Evolutionary conservation across 2,113 vertebrate species (phyloP).

Genomic region (Alaudala cheleensis): DNA sequence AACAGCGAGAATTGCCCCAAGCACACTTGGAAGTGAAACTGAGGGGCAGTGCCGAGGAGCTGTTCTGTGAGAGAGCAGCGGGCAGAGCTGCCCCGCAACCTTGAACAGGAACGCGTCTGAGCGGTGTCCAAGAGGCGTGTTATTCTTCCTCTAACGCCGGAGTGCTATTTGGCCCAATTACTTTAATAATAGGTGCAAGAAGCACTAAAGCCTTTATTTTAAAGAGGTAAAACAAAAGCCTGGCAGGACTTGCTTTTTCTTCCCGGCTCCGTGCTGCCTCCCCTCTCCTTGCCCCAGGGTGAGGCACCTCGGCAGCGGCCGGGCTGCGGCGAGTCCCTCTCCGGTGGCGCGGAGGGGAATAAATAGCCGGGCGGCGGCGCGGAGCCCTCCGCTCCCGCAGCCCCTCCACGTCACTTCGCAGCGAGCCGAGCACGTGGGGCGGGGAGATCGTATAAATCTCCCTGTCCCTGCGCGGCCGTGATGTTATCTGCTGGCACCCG

Average conservation of each 20-base stretch:
- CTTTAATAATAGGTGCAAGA: not conserved
- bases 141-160: not conserved
- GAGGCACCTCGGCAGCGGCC: not conserved
- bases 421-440: slow-evolving; percentile 80
- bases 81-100: not conserved
- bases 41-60: not conserved
- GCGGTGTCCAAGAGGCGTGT: not conserved
- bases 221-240: not conserved
- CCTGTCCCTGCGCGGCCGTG: slow-evolving; percentile 71
- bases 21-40: fast-evolving
- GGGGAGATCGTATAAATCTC: slow-evolving; percentile 78
- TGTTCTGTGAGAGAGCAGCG: not conserved
- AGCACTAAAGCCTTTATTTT: not conserved
- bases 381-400: slow-evolving; percentile 64
- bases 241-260: not conserved
- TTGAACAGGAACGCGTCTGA: not conserved
- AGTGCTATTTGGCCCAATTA: not conserved
- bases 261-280: not conserved
- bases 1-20: not conserved
- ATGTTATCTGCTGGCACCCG: slow-evolving; percentile 82
- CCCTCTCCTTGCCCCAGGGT: no score
- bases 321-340: not conserved
- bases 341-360: not conserved
- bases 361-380: slow-evolving; percentile 21
- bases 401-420: slow-evolving; percentile 76